A percentile compares a stretch with the other conserved stretches of the same genome.
Conservation (phyloP, 2,888 invertebrate species). For the Ganaspis brasiliensis region DNA sequence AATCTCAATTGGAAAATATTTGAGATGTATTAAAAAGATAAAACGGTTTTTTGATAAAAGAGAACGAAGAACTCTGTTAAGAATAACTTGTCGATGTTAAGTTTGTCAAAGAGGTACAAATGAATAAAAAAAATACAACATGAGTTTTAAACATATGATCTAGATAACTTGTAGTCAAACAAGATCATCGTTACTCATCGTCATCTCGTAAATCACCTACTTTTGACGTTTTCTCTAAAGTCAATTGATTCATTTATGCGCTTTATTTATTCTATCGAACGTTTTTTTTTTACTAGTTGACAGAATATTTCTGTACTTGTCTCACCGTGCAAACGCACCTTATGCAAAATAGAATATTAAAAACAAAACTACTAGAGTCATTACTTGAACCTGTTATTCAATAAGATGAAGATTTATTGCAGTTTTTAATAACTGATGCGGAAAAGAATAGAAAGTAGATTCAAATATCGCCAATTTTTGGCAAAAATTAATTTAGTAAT, state of each 20-base stretch:
- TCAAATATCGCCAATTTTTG: background rate
- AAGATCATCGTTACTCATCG: slow-evolving; percentile 30
- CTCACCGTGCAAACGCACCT: slow-evolving; percentile 32
- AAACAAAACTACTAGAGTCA: background rate
- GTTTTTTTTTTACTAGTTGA: slow-evolving; percentile 8
- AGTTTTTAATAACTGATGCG: background rate
- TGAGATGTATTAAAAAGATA: background rate
- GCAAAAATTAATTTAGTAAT: too few species aligned
- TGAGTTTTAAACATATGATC: slow-evolving; percentile 2
- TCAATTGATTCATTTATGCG: slow-evolving; percentile 19
- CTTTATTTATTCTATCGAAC: slow-evolving; percentile 26
- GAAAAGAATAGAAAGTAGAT: slow-evolving; percentile 22
- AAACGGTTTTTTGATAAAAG: background rate
- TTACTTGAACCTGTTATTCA: slow-evolving; percentile 36
- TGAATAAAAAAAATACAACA: background rate
- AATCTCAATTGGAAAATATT: slow-evolving; percentile 9
- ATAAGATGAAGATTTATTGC: slow-evolving; percentile 2
- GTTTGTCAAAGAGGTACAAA: slow-evolving; percentile 7
- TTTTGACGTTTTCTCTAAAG: slow-evolving; percentile 15
- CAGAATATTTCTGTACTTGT: slow-evolving; percentile 28
- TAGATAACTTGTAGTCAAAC: slow-evolving; percentile 9
- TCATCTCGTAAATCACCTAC: slow-evolving; percentile 38
- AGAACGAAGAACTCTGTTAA: slow-evolving; percentile 15
- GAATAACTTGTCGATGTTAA: slow-evolving; percentile 9
- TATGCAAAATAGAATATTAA: slow-evolving; percentile 29